Evolutionary conservation across 2,888 invertebrate species (phyloP).

Genomic region (Caenorhabditis uteleia): DNA sequence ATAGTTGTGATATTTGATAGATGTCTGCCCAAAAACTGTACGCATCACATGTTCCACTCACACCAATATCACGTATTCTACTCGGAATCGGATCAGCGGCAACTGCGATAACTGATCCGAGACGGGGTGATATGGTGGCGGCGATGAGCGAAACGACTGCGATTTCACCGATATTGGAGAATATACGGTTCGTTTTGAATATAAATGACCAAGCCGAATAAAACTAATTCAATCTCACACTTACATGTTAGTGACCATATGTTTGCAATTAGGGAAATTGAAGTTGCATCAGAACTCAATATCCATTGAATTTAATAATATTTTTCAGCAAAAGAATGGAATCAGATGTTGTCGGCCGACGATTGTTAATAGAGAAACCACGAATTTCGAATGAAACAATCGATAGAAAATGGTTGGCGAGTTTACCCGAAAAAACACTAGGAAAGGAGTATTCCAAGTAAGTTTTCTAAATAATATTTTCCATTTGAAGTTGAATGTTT

Average conservation of each 20-base stretch:
- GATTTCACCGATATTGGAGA: conserved; percentile 73
- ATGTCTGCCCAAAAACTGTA: conserved; percentile 40
- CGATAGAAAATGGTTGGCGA: conserved; percentile 78
- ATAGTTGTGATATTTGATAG: too few species aligned
- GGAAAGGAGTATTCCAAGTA: conserved; percentile 83
- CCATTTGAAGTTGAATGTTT: background rate
- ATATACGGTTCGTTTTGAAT: conserved; percentile 39
- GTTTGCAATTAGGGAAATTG: too few species aligned
- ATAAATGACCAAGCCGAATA: background rate
- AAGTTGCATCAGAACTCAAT: too few species aligned
- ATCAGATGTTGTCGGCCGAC: conserved; percentile 79
- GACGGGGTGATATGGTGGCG: conserved; percentile 82
- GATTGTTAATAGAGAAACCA: conserved; percentile 81
- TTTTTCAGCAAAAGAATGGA: conserved; percentile 77
- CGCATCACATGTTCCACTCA: conserved; percentile 52
- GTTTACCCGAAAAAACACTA: conserved; percentile 81
- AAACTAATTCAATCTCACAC: too few species aligned
- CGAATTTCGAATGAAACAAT: conserved; percentile 85
- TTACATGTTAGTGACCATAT: too few species aligned
- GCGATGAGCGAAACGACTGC: conserved; percentile 91
- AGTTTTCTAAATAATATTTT: background rate
- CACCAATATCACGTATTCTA: conserved; percentile 35
- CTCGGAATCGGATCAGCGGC: conserved; percentile 48
- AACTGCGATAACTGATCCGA: conserved; percentile 47
- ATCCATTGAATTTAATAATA: background rate